Evolutionary conservation across 2,888 invertebrate species (phyloP).

Genomic region (Hirtodrosophila histrioides): DNA sequence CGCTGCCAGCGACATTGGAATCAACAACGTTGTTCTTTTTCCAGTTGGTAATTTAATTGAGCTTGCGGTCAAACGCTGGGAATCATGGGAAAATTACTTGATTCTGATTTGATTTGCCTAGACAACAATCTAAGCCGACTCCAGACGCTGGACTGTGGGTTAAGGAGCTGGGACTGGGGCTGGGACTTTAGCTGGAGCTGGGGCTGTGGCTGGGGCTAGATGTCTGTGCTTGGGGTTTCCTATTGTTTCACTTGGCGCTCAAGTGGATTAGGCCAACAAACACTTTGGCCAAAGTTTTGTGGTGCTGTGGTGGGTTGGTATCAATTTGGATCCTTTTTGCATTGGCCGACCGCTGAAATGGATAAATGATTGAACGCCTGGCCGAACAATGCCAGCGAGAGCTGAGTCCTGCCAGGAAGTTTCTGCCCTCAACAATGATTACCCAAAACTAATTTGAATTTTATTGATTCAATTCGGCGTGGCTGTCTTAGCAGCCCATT

Average conservation of each 20-base stretch:
- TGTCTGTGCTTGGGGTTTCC: constrained; percentile 39
- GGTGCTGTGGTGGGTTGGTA: constrained; percentile 27
- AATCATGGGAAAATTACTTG: constrained; percentile 81
- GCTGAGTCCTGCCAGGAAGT: constrained; percentile 7
- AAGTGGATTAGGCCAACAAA: constrained; percentile 67
- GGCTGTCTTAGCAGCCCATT: constrained; percentile 49
- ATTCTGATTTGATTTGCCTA: constrained; percentile 82
- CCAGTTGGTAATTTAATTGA: constrained; percentile 80
- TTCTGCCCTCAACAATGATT: constrained; percentile 62
- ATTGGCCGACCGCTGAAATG: constrained; percentile 57
- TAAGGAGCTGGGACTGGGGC: no score
- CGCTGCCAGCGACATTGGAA: background rate
- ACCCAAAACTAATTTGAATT: constrained; percentile 82
- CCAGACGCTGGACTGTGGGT: constrained; percentile 14
- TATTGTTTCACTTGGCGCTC: constrained; percentile 60
- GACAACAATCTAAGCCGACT: constrained; percentile 67
- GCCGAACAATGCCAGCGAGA: constrained; percentile 32
- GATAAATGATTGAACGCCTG: constrained; percentile 76
- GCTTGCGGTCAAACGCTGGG: constrained; percentile 81
- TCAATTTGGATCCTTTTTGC: constrained; percentile 59
- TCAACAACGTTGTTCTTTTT: constrained; percentile 16
- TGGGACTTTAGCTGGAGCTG: no score
- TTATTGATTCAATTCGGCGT: constrained; percentile 73
- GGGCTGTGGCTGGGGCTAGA: no score
- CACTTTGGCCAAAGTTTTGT: constrained; percentile 55